phyloP scores from a whole-genome alignment of 2,888 invertebrate genomes.

The Machimus atricapillus region DNA sequence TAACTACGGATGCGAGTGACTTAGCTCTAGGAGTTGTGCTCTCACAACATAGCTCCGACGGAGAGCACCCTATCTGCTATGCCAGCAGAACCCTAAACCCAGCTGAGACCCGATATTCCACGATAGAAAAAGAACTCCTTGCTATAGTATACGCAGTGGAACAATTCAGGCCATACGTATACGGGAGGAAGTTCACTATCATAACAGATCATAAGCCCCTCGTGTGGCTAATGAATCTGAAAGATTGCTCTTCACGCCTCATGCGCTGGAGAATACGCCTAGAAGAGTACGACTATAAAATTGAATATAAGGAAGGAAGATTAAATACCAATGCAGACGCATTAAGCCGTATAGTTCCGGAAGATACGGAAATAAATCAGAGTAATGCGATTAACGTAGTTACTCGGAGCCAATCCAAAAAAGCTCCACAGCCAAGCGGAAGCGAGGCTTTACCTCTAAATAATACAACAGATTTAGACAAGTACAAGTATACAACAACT shows the following conservation, averaged over 20 bases:
- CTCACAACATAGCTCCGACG: not conserved
- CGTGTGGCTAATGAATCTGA: slow-evolving; percentile 10
- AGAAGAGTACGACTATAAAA: slow-evolving; percentile 23
- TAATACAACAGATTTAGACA: not conserved
- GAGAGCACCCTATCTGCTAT: not conserved
- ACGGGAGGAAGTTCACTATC: not conserved
- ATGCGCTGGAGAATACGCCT: slow-evolving; percentile 45
- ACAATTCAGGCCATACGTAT: not conserved
- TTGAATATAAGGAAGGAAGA: not conserved
- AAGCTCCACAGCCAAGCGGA: too few relatives aligned
- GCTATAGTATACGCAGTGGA: too few relatives aligned
- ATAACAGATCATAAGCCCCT: not conserved
- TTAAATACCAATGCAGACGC: too few relatives aligned
- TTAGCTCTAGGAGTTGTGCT: not conserved
- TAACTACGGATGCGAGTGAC: not conserved
- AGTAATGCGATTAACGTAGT: too few relatives aligned
- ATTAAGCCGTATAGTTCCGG: too few relatives aligned
- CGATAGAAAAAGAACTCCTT: not conserved
- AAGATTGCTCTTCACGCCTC: slow-evolving; percentile 44
- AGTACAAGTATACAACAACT: too few relatives aligned
- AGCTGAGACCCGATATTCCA: not conserved
- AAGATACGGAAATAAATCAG: too few relatives aligned
- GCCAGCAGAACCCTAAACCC: not conserved
- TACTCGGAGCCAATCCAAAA: too few relatives aligned
- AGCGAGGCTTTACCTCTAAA: too few relatives aligned